Base-by-base conservation (phyloP, 2,888 invertebrate genomes). In the Lumbricus terrestris region DNA sequence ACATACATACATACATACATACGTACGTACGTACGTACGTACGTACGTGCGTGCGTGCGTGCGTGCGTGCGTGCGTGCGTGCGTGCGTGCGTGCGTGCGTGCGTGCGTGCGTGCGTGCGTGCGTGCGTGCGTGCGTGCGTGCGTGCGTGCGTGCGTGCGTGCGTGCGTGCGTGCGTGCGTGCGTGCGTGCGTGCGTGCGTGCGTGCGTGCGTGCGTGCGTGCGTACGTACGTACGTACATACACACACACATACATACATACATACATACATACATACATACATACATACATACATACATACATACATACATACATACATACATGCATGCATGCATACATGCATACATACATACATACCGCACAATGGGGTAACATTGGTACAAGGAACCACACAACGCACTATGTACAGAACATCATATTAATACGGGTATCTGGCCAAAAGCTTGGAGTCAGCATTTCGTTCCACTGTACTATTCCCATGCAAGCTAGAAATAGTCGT, bases 261-360 rank as follows among this genome's bases (percentile, higher is more conserved):
- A 82, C 18, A 89, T 23, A 35, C 23, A 82, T 82, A 35, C n/a
- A n/a, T n/a, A 69, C 1, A 69, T 69, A 69, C 6, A 54, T 69
- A 69, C 8, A 69, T n/a, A n/a, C 82, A 89, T 38, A 89, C 54
- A 89, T n/a, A 29, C 85, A 38, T 16, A 90, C 90, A 85, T 40
- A n/a, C 88, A 88, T 38, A 38, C 40, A 35, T 82, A 47, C 82
- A 54, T 35, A 82, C 82, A 37, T 29, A 82, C 89, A 82, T n/a
- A 83, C 37, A 40, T 38, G n/a, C 89, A 35, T 83, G 83, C 40
- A 38, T 82, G 82, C 89, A 69, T 37, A 89, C 82, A 40, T 47
- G 88, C 90, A 38, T 37, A 15, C 90, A 38, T 20, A 90, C 20
- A 37, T 35, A 90, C 42, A 83, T 88, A 85, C n/a, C 34, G 34